Base-by-base conservation (phyloP, 2,113 vertebrate genomes). In the Paratilapia polleni region DNA sequence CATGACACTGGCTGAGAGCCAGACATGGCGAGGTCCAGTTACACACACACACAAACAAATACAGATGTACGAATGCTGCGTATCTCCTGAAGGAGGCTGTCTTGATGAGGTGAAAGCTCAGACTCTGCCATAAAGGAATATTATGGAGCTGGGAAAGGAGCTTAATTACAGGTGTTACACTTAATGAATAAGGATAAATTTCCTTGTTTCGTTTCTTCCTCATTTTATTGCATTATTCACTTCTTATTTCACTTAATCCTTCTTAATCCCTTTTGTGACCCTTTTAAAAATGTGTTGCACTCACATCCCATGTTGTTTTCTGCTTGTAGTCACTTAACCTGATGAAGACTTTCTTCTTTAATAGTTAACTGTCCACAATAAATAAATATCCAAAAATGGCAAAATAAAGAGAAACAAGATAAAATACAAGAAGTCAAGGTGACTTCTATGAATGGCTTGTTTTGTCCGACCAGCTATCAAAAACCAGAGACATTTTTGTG, bases 141-240 rank as follows among this genome's bases (percentile, higher is more conserved):
- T 22, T 41, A 8, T 19, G n/a, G 26, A 62, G 76, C 49, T 36
- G 62, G n/a, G 4, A 56, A 57, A n/a, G 28, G 15, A 58, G 24
- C 54, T 63, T 77, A 47, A 83, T n/a, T 58, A 12, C 56, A 86
- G 2, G 14, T 81, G 22, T 56, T 80, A 2, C 17, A 14, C 26
- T 43, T 28, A 19, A 60, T 20, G 56, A 57, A 15, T 80, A 22
- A 83, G 47, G 43, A 11, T 22, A 58, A 4, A 2, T 64, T 56
- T 31, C 31, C 26, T 22, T 28, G 1, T 47, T 73, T 47, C 41
- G 24, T 52, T 49, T 15, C 28, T 24, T 62, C 47, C 47, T 74
- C 5, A 9, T 3, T 31, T n/a, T 73, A 26, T 14, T 73, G 0
- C 0, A 36, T n/a, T 31, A 10, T 31, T 73, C 0, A 73, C 31